A percentile compares a stretch with the other conserved stretches of the same genome.
These are phyloP conservation scores for Cottus gobio DNA, from an alignment of 2,113 vertebrate genomes.

Conservation along the genomic window DNA sequence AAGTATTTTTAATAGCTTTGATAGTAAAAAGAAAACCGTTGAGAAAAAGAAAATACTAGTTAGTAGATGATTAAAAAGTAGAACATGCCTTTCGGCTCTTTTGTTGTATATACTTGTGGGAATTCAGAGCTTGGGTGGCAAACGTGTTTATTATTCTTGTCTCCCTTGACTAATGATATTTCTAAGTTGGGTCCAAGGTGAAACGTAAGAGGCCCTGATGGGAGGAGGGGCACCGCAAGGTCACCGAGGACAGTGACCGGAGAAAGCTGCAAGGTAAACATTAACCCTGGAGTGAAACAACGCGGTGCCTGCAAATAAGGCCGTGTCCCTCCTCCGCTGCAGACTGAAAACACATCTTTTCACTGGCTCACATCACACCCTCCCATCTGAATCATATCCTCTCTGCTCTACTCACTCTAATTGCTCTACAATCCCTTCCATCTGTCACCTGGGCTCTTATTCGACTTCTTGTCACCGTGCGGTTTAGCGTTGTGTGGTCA, in stretches of 20 bases:
- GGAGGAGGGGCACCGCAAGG: constrained; percentile 42
- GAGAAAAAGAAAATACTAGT: background rate
- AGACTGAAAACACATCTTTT: constrained; percentile 44
- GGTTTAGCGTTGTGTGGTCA: constrained; percentile 18
- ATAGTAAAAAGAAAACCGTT: background rate
- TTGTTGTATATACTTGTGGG: constrained; percentile 12
- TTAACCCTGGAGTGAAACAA: constrained; percentile 58
- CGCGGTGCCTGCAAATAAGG: constrained; percentile 12
- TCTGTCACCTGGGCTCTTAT: constrained; percentile 46
- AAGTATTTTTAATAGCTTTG: background rate
- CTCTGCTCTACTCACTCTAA: constrained; percentile 47
- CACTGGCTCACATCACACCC: constrained; percentile 23
- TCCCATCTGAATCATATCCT: constrained; percentile 50
- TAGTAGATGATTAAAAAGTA: background rate
- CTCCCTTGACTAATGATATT: constrained; percentile 58
- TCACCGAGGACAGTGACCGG: constrained; percentile 43
- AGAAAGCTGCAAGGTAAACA: constrained; percentile 60
- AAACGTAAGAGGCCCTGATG: constrained; percentile 35
- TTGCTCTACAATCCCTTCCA: constrained; percentile 48
- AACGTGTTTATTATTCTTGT: constrained; percentile 44
- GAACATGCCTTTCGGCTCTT: background rate
- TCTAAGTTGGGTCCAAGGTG: constrained; percentile 43
- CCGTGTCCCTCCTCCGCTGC: constrained; percentile 3
- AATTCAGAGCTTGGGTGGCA: background rate
- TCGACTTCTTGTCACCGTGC: constrained; percentile 25